Percentiles rank a stretch among this genome's conserved stretches.
phyloP scores from a whole-genome alignment of 2,797 vertebrate genomes.

The Florisuga fusca region DNA sequence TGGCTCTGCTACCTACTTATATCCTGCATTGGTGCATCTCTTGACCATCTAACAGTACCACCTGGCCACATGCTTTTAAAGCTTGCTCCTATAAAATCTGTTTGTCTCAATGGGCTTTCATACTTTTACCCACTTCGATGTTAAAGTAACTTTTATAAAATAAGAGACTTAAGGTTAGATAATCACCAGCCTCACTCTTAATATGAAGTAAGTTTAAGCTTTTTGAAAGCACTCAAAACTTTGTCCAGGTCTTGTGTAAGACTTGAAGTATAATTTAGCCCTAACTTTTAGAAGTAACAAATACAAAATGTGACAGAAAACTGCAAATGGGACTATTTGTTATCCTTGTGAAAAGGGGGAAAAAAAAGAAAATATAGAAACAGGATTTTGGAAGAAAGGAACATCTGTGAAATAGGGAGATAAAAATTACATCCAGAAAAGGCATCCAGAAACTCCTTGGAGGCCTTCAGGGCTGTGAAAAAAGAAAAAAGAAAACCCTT shows the following conservation, averaged over 20 bases:
- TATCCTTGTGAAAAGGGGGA: neutral
- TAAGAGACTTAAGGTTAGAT: neutral
- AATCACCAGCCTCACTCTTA: neutral
- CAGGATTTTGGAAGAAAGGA: neutral
- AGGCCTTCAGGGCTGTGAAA: neutral
- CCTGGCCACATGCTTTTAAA: neutral
- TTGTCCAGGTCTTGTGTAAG: neutral
- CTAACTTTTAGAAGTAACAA: neutral
- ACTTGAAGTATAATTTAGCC: neutral
- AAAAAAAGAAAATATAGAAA: neutral
- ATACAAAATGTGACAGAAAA: neutral
- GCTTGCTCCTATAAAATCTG: neutral
- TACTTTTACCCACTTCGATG: fast-evolving
- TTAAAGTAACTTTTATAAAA: neutral
- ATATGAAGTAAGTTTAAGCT: neutral
- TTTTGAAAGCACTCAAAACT: slow-evolving; percentile 1
- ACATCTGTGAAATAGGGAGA: neutral
- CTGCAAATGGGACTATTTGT: neutral
- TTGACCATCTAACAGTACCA: neutral
- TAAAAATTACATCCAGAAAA: neutral
- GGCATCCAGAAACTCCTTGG: neutral
- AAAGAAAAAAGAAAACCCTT: neutral
- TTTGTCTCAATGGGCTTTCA: neutral
- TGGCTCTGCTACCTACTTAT: neutral
- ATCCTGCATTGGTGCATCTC: neutral